Conservation (phyloP, 2,797 vertebrate genomes). For the Neosalanx taihuensis region DNA sequence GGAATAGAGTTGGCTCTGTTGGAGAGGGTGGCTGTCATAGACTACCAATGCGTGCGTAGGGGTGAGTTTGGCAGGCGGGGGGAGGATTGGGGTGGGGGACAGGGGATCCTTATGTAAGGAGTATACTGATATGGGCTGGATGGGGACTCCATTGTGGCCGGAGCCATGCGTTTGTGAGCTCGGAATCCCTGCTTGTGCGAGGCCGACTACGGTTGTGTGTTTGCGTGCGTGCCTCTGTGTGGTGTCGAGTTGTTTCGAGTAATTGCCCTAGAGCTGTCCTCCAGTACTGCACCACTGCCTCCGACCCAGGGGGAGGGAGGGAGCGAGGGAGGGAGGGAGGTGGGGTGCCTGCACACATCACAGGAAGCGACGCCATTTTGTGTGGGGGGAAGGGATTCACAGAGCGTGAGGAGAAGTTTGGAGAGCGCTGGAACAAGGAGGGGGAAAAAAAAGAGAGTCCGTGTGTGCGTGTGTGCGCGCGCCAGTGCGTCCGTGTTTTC, state of each 20-base stretch:
- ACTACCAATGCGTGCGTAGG: constrained; percentile 3
- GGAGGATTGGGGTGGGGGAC: background rate
- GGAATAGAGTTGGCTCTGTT: background rate
- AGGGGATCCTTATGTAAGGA: constrained; percentile 14
- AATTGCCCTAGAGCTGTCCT: constrained; percentile 63
- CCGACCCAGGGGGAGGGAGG: constrained; percentile 10
- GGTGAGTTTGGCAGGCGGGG: constrained; percentile 5
- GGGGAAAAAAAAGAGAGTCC: background rate
- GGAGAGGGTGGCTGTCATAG: background rate
- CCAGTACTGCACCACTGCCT: constrained; percentile 48
- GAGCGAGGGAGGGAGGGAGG: background rate
- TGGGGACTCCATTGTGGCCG: constrained; percentile 30
- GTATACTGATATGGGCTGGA: background rate
- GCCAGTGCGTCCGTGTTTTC: background rate
- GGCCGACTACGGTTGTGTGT: background rate
- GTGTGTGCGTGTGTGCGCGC: background rate
- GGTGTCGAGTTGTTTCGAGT: constrained; percentile 51
- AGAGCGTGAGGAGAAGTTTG: constrained; percentile 3
- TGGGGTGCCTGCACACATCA: constrained; percentile 20
- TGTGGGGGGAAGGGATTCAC: constrained; percentile 18
- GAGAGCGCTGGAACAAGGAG: background rate
- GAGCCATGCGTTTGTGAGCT: too few relatives aligned
- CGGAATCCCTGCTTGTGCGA: background rate
- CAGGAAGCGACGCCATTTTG: constrained; percentile 57
- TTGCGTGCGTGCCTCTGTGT: constrained; percentile 27